These are phyloP conservation scores for Rhyacophila evoluta DNA, from an alignment of 2,888 invertebrate species.

Conservation along the genomic window DNA sequence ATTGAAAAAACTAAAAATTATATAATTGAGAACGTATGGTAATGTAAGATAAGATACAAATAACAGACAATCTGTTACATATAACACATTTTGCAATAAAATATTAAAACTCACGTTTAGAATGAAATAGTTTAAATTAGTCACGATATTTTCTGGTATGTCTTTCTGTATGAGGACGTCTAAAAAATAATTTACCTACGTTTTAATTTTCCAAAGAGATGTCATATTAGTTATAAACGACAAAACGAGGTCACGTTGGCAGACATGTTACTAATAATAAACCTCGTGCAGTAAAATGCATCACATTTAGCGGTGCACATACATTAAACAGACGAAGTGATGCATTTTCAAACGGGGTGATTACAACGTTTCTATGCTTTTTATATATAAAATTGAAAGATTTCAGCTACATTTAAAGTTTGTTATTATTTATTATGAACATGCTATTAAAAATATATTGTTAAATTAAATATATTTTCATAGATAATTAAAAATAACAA, in stretches of 20 bases:
- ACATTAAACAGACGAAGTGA: not conserved
- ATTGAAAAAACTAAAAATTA: too few species aligned
- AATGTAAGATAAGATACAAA: too few species aligned
- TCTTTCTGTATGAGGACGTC: not conserved
- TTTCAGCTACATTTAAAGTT: too few species aligned
- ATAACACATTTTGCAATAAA: too few species aligned
- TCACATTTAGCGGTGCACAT: conserved; percentile 11
- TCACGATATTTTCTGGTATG: not conserved
- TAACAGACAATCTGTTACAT: too few species aligned
- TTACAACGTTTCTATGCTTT: too few species aligned
- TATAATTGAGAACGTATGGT: too few species aligned
- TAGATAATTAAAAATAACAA: too few species aligned
- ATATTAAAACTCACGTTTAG: not conserved
- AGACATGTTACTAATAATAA: conserved; percentile 26
- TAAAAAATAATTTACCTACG: not conserved
- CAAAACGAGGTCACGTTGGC: conserved; percentile 9
- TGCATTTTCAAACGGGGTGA: not conserved
- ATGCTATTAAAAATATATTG: too few species aligned
- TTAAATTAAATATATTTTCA: too few species aligned
- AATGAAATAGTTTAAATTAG: not conserved
- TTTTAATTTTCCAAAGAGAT: not conserved
- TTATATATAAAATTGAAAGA: too few species aligned
- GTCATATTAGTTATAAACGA: conserved; percentile 1
- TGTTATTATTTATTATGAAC: too few species aligned
- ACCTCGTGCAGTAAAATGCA: conserved; percentile 1